Percentiles rank a stretch among this genome's conserved stretches.
Evolutionary conservation across 2,888 invertebrate genomes (phyloP).

Genomic region (Trypoxylon attenuatum): DNA sequence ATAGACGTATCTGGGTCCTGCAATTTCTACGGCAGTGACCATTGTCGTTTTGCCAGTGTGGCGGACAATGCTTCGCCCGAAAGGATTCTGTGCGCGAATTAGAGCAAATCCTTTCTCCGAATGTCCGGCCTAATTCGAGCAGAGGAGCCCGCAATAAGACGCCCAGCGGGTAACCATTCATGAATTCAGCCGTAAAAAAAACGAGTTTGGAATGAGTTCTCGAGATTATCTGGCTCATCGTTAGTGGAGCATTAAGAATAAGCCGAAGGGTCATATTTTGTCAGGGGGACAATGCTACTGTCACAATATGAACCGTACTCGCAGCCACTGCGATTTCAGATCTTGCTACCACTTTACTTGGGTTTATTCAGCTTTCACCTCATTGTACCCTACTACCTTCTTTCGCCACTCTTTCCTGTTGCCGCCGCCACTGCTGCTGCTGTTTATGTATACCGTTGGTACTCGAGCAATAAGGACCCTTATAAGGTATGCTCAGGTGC

Average conservation of each 20-base stretch:
- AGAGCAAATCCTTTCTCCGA: conserved; percentile 41
- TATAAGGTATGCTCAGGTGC: too few species aligned
- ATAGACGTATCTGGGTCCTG: conserved; percentile 55
- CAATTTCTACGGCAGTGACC: conserved; percentile 14
- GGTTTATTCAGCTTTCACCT: neutral
- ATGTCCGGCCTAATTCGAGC: conserved; percentile 45
- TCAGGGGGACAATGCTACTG: conserved; percentile 60
- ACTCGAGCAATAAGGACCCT: too few species aligned
- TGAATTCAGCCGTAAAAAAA: neutral
- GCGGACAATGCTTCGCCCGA: neutral
- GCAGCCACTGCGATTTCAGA: neutral
- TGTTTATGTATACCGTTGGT: too few species aligned
- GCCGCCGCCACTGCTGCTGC: neutral
- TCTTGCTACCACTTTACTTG: neutral
- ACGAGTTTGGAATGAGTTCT: conserved; percentile 60
- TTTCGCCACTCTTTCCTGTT: neutral
- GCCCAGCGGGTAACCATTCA: conserved; percentile 41
- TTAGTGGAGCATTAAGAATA: conserved; percentile 61
- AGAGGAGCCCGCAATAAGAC: conserved; percentile 70
- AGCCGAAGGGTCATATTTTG: conserved; percentile 54
- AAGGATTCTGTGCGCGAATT: conserved; percentile 55
- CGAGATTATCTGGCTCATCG: conserved; percentile 62
- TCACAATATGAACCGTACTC: conserved; percentile 58
- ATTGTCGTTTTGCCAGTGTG: conserved; percentile 12
- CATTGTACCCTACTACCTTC: neutral